Evolutionary conservation across 2,797 vertebrate species (phyloP), one percentile per base, ranked within the genome.

Genomic region (Hydrophis major): DNA sequence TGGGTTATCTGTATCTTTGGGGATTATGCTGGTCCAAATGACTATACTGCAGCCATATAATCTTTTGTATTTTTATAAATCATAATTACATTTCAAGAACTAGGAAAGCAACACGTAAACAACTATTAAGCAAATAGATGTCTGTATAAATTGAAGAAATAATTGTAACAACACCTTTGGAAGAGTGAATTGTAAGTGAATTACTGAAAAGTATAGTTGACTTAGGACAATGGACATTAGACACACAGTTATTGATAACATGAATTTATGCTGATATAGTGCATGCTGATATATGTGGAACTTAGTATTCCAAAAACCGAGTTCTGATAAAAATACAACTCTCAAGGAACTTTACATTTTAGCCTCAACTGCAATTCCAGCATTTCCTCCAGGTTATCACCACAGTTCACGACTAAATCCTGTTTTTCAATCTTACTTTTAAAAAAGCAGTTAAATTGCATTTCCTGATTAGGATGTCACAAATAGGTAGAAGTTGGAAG

Each of bases 161-260:
- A 88, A 88, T 74, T 20, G 6, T 74, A 74, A 74, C 32, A 37
- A 1, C 50, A 83, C 28, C 20, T 88, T 78, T 88, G 63, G 87
- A 57, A 53, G 16, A 37, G 55, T 57, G 89, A 6, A 0, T n/a
- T 83, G 63, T 86, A 16, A 93, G 13, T 0, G 69, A 91, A 32
- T 42, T 66, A 92, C 83, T 93, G 37, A 60, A 87, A 91, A 50
- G 20, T 69, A 87, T 89, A 47, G 20, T 4, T 90, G 91, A 92
- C 88, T 53, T 10, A 53, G 50, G 50, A 53, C 50, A 22, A 14
- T 78, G 61, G 6, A 93, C 3, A 59, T 42, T 92, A 91, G 60
- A 28, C 42, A 93, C 18, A 83, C 28, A 42, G 37, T 78, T 78
- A 8, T 22, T 78, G 37, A 78, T 42, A 78, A 78, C 37, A 42